Evolutionary conservation across 2,888 invertebrate genomes (phyloP), one percentile per base, ranked within the genome.

Genomic region (Micoletzkya japonica): DNA sequence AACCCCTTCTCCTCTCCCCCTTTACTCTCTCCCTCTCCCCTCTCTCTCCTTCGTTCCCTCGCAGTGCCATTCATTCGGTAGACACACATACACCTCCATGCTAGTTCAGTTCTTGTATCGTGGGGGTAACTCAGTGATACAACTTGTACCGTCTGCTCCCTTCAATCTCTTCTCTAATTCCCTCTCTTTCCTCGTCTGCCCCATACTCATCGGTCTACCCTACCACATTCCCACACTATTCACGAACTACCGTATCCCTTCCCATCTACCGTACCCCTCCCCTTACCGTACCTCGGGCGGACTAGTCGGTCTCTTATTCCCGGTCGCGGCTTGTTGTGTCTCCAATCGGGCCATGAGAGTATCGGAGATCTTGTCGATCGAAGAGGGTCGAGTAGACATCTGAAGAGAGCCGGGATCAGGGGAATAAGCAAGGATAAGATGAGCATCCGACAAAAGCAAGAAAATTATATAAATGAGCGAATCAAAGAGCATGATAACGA

Each of bases 261-360:
- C 20, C 44, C 44, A 10, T 44, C 44, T 44, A 10, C 44, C 20
- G 14, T 44, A 14, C 20, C 44, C 20, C 44, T 44, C 44, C 20
- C 44, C 44, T 20, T 44, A 59, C 28, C 59, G 63, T 63, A 63
- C 63, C 63, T 63, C 63, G n/a, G 49, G 49, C 1, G 63, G 63
- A 63, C 63, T 63, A 52, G 50, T 63, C 1, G 63, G 63, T 52
- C 63, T 24, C 63, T 63, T 63, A 32, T 63, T 63, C 28, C 32
- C 26, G n/a, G 7, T 20, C 14, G 20, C 39, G 10, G 44, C 28
- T 39, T 28, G 28, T 26, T 2, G 28, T 37, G 32, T 37, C 50
- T 63, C 63, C 17, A 44, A n/a, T 17, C 36, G 32, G 6, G 63
- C 63, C 63, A 63, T 63, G 26, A 63, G 32, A 30, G 36, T 63